Evolutionary conservation across 2,113 vertebrate genomes (phyloP), one percentile per base, ranked within the genome.

Genomic region (Tylochromis polylepis): DNA sequence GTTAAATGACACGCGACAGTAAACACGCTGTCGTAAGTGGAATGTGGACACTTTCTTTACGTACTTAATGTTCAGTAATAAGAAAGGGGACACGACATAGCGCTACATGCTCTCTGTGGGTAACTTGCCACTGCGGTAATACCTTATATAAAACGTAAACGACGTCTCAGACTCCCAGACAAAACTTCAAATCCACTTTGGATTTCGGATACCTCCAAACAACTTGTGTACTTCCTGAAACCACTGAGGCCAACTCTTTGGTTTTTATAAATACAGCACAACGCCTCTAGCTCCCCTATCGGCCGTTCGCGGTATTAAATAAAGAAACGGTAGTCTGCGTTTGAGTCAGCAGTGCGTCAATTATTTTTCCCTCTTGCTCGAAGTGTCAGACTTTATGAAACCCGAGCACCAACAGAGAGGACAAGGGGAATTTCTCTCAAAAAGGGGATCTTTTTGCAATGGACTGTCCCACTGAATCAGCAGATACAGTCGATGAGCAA

Each of bases 201-300:
- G 38, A 2, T 36, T 43, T 15, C 10, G 2, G 3, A 34, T 34
- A 38, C 36, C 20, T 80, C 81, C 56, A 18, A 67, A 60, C 67
- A 88, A 91, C 79, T 90, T 85, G 29, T 81, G 14, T 65, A 90
- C 93, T 95, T 95, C 94, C 94, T 93, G 92, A 67, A 86, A 24
- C 6, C 41, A 2, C 2, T 3, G 53, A 60, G 20, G 5, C 29
- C 27, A 5, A 38, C 81, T 88, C 87, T 57, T 79, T 82, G 90
- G 86, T 93, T 22, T 84, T 78, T 20, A 41, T 49, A 27, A 59
- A 49, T 0, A 24, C 36, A 79, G 4, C 12, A 27, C 31, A 38
- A 75, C 27, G 4, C 16, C 65, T 20, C 5, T 49, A 87, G 78
- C 90, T 84, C 91, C 85, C 70, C 85, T 34, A 1, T 65, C 5